phyloP scores from a whole-genome alignment of 2,888 invertebrate genomes.

The Leptura quadrifasciata region DNA sequence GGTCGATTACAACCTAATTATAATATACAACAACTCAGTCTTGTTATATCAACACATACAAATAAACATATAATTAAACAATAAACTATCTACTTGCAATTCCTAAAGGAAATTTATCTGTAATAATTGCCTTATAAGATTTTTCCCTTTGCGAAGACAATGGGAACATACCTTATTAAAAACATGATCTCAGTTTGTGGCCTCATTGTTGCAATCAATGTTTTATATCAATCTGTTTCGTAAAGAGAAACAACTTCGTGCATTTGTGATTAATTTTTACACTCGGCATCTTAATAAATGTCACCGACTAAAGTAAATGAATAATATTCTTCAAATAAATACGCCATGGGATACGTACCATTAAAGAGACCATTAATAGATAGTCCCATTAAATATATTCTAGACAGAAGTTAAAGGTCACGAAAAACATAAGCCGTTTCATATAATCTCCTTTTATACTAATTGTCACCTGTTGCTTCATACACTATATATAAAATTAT shows the following conservation, averaged over 20 bases:
- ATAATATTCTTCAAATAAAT: constrained; percentile 22
- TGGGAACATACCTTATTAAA: constrained; percentile 17
- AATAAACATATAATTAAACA: no score
- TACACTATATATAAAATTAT: background rate
- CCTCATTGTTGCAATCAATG: constrained; percentile 22
- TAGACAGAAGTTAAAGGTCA: constrained; percentile 12
- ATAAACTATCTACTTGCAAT: no score
- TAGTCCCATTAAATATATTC: constrained; percentile 21
- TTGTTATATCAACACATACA: no score
- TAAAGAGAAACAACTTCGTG: constrained; percentile 27
- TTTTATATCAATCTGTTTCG: constrained; percentile 26
- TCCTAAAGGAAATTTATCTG: background rate
- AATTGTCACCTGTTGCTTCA: constrained; percentile 33
- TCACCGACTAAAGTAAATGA: constrained; percentile 28
- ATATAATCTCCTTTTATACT: constrained; percentile 10
- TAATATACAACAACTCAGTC: no score
- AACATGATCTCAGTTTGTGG: constrained; percentile 16
- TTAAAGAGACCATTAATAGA: constrained; percentile 21
- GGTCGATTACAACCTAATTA: no score
- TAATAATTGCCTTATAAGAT: background rate
- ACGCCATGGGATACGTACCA: constrained; percentile 22
- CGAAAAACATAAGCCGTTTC: constrained; percentile 14
- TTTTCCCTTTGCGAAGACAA: background rate
- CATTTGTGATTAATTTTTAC: constrained; percentile 32
- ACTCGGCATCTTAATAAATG: constrained; percentile 19